Evolutionary conservation across 2,888 invertebrate species (phyloP), one percentile per base, ranked within the genome.

Genomic region (Dyspetes luteomarginatus): DNA sequence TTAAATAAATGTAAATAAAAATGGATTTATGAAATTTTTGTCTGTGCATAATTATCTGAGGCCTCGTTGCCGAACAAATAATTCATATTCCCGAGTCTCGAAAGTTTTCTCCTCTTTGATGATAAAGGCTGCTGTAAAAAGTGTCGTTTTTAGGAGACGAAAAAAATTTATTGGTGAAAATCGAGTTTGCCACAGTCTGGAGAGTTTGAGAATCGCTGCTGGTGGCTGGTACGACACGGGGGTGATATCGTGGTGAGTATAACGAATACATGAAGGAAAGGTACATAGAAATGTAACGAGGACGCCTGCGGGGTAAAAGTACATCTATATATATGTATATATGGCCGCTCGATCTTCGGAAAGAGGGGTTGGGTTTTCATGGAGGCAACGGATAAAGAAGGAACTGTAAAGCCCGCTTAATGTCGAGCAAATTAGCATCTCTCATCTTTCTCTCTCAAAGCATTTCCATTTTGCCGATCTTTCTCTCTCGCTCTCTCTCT

Each of bases 391-490:
- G 60, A 74, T 7, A 62, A 73, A 56, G 50, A 56, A 64, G 55
- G 26, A 82, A 60, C 55, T 76, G 71, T 82, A 84, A 86, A 80
- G 82, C 75, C 84, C 73, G 72, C 73, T 85, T 84, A 85, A 85
- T 84, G 52, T 82, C 84, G 62, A 76, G 81, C 62, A 85, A 87
- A 87, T 87, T 87, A 87, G 83, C 85, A 85, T 86, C 82, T 69
- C 74, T 55, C 72, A 17, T 84, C 82, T 69, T 65, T 43, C 65
- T 85, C 79, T 77, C 75, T 36, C 67, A 24, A 67, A 65, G 65
- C 58, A 60, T 77, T 48, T 26, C 43, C 67, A 74, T 64, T 48
- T 67, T 77, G 50, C 48, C 73, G 36, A 50, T 48, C 24, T 71
- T 43, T 24, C 72, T 67, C 72, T 26, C 52, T 73, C 72, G 43